Percentiles rank a stretch among this genome's conserved stretches.
phyloP scores from a whole-genome alignment of 1,140 invertebrate genomes.

The Drosophila navojoa region DNA sequence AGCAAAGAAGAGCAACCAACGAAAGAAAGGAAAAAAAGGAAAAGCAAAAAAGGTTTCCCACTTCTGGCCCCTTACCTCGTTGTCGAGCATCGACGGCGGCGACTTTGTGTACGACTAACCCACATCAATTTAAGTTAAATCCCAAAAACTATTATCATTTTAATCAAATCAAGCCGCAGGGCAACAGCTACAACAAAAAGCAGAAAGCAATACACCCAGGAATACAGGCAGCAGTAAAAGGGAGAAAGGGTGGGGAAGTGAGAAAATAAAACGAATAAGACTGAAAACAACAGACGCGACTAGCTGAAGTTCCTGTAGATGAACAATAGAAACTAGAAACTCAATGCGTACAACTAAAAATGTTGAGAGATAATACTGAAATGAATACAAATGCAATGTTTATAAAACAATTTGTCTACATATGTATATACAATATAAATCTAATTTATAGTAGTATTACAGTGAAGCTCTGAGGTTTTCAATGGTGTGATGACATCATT shows the following conservation, averaged over 20 bases:
- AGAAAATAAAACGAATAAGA: conserved; percentile 18
- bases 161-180: conserved; percentile 66
- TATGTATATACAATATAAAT: no score
- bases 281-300: conserved; percentile 12
- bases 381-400: no score
- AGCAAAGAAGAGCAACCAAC: not conserved
- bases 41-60: not conserved
- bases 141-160: conserved; percentile 77
- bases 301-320: not conserved
- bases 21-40: not conserved
- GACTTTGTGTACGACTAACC: conserved; percentile 38
- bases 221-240: conserved; percentile 6
- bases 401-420: no score
- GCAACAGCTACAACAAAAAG: conserved; percentile 24
- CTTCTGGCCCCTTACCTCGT: no score
- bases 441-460: no score
- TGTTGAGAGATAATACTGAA: no score
- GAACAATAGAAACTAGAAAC: no score
- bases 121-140: conserved; percentile 74
- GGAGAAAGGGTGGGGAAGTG: not conserved
- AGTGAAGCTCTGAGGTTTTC: no score
- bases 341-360: no score
- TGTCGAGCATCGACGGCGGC: conserved; percentile 18
- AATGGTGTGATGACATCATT: no score
- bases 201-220: conserved; percentile 13